Evolutionary conservation across 2,888 invertebrate genomes (phyloP).

Genomic region (Catocala sponsa): DNA sequence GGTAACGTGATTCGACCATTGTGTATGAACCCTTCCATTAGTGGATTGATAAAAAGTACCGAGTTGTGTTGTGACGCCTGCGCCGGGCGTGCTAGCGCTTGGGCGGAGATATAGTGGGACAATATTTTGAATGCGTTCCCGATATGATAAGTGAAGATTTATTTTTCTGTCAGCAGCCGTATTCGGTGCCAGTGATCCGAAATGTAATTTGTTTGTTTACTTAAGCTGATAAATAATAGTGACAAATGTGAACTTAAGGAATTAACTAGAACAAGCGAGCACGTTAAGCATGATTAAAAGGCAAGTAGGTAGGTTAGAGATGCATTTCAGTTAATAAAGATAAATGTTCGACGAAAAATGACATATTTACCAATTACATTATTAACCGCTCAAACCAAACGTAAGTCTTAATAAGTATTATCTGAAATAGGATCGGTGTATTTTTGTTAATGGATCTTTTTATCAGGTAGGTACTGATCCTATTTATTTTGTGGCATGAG

Average conservation of each 20-base stretch:
- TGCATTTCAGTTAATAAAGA: neutral
- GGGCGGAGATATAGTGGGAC: constrained; percentile 74
- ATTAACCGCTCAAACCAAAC: too few species aligned
- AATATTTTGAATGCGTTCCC: constrained; percentile 76
- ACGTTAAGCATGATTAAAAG: constrained; percentile 3
- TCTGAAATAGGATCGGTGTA: constrained; percentile 1
- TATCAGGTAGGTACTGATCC: constrained; percentile 16
- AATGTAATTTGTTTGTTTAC: constrained; percentile 22
- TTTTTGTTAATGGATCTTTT: constrained; percentile 6
- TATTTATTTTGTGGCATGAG: constrained; percentile 19
- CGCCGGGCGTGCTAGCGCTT: constrained; percentile 65
- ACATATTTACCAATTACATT: neutral
- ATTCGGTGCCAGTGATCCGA: constrained; percentile 32
- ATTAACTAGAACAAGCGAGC: constrained; percentile 12
- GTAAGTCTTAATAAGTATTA: neutral
- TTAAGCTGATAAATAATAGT: constrained; percentile 29
- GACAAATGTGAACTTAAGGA: constrained; percentile 19
- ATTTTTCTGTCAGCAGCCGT: constrained; percentile 39
- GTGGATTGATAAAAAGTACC: constrained; percentile 45
- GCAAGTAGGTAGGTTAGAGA: neutral
- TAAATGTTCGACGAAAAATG: too few species aligned
- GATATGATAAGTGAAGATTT: constrained; percentile 60
- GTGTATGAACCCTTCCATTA: constrained; percentile 75
- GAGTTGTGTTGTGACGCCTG: constrained; percentile 70
- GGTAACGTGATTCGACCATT: constrained; percentile 83